A percentile compares a stretch with the other conserved stretches of the same genome.
phyloP scores from a whole-genome alignment of 2,113 vertebrate species.

The Scalopus aquaticus region DNA sequence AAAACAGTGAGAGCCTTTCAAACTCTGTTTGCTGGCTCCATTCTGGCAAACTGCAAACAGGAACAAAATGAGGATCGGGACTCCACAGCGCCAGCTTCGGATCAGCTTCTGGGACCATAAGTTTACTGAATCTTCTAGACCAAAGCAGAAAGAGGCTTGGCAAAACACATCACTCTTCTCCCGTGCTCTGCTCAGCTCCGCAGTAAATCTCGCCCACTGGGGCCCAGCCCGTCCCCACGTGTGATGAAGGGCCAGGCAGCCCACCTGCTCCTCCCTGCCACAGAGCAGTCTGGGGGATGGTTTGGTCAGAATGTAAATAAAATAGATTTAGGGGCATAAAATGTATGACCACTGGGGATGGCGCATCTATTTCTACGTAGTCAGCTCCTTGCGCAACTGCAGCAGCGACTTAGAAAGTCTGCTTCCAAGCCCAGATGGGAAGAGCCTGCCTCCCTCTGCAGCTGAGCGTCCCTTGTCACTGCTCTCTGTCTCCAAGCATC shows the following conservation, averaged over 20 bases:
- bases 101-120: constrained; percentile 48
- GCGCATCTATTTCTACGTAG: neutral
- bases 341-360: constrained; percentile 65
- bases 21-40: constrained; percentile 65
- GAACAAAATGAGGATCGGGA: neutral
- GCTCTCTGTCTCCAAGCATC: neutral
- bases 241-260: constrained; percentile 18
- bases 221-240: neutral
- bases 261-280: neutral
- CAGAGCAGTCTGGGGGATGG: neutral
- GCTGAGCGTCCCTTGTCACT: neutral
- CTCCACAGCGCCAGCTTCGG: constrained; percentile 9
- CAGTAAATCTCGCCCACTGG: neutral
- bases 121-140: constrained; percentile 70
- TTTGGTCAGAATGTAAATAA: constrained; percentile 55
- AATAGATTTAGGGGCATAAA: constrained; percentile 55
- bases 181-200: neutral
- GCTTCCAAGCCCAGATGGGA: neutral
- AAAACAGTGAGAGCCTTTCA: constrained; percentile 65
- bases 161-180: neutral
- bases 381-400: constrained; percentile 55
- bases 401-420: constrained; percentile 1
- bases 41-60: constrained; percentile 6
- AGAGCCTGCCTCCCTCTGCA: constrained; percentile 20
- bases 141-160: constrained; percentile 69